These are phyloP conservation scores for Actinostola sp. DNA, from an alignment of 92 coral and sea anemone species.

Conservation along the genomic window DNA sequence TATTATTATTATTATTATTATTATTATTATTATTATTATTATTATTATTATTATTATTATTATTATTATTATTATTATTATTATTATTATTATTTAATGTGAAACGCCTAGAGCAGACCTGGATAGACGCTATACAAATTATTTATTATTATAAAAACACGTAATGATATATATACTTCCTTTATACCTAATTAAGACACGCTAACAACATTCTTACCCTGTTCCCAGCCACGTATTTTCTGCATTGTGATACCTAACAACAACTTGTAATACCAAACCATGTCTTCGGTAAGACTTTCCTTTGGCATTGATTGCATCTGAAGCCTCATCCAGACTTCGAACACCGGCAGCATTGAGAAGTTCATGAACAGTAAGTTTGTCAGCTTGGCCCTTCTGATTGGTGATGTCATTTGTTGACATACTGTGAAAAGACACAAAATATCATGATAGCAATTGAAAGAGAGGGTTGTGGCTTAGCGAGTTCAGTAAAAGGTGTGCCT, in stretches of 20 bases:
- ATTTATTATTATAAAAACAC: too few species aligned
- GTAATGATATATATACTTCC: too few species aligned
- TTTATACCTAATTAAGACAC: too few species aligned
- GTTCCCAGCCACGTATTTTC: slow-evolving; percentile 86
- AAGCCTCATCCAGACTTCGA: slow-evolving; percentile 59
- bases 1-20: too few species aligned
- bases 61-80: too few species aligned
- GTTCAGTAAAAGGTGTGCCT: too few species aligned
- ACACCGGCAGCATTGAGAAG: slow-evolving; percentile 89
- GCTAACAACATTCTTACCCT: slow-evolving; percentile 50
- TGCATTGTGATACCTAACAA: slow-evolving; percentile 77
- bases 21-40: too few species aligned
- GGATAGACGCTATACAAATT: too few species aligned
- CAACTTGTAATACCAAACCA: slow-evolving; percentile 90
- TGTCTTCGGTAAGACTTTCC: slow-evolving; percentile 92
- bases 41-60: too few species aligned
- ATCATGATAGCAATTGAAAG: neutral
- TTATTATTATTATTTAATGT: too few species aligned
- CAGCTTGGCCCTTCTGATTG: slow-evolving; percentile 58
- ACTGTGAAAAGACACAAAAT: slow-evolving; percentile 9
- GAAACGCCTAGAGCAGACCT: too few species aligned
- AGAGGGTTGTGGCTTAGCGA: too few species aligned
- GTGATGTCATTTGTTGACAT: slow-evolving; percentile 24
- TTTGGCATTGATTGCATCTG: slow-evolving; percentile 94
- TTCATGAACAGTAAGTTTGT: slow-evolving; percentile 79